Evolutionary conservation across 2,113 vertebrate genomes (phyloP).

Genomic region (Ictidomys tridecemlineatus): DNA sequence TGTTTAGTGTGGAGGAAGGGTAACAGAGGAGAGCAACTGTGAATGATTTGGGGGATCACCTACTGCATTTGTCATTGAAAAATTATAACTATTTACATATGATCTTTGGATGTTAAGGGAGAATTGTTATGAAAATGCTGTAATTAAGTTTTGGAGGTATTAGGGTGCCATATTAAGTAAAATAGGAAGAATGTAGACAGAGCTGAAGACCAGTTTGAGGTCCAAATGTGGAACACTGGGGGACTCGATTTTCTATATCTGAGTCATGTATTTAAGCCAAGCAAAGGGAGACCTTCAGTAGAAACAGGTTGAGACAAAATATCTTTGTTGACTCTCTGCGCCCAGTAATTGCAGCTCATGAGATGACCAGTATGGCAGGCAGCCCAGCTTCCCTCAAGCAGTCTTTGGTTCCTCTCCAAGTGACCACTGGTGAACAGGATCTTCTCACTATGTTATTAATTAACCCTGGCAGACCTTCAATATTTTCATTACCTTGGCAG

Average conservation of each 20-base stretch:
- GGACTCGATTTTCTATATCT: not conserved
- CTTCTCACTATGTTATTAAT: conserved; percentile 84
- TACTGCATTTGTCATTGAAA: not conserved
- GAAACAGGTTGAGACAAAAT: conserved; percentile 23
- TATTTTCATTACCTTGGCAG: conserved; percentile 86
- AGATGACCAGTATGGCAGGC: conserved; percentile 31
- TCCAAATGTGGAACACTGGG: not conserved
- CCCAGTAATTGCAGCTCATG: not conserved
- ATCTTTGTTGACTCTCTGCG: conserved; percentile 53
- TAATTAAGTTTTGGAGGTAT: not conserved
- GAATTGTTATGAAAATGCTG: not conserved
- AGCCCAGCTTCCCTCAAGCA: conserved; percentile 60
- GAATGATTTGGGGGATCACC: not conserved
- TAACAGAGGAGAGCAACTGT: not conserved
- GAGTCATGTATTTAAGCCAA: conserved; percentile 41
- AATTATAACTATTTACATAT: not conserved
- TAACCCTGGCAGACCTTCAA: conserved; percentile 81
- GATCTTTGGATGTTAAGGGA: not conserved
- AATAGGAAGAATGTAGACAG: not conserved
- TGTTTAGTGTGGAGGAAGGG: not conserved
- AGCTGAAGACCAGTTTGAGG: not conserved
- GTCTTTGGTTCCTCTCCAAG: conserved; percentile 78
- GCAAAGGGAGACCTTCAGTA: not conserved
- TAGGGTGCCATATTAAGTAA: not conserved
- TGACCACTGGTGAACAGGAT: conserved; percentile 70